These are phyloP conservation scores for Gorsachius magnificus DNA, from an alignment of 2,797 vertebrate genomes.

Conservation along the genomic window DNA sequence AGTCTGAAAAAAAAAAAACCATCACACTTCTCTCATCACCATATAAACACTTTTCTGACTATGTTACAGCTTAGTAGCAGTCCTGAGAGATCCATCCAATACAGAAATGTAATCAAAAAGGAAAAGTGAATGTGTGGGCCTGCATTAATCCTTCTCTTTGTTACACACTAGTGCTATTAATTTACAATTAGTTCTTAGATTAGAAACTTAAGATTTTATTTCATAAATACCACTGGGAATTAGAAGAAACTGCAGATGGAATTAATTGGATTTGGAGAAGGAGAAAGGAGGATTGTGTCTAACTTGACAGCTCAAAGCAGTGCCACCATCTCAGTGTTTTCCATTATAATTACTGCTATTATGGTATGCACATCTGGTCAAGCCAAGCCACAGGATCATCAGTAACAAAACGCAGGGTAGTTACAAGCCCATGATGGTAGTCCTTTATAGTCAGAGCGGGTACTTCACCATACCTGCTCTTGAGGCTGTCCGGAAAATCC, in stretches of 20 bases:
- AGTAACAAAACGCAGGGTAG: neutral
- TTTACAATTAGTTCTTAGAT: slow-evolving; percentile 49
- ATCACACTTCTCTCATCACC: neutral
- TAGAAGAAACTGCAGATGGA: slow-evolving; percentile 29
- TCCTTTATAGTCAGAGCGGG: neutral
- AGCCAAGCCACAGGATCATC: neutral
- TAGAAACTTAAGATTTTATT: slow-evolving; percentile 46
- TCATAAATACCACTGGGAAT: slow-evolving; percentile 37
- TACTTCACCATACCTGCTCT: neutral
- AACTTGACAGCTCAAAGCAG: slow-evolving; percentile 13
- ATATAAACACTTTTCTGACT: neutral
- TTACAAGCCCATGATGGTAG: neutral
- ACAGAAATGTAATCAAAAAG: slow-evolving; percentile 36
- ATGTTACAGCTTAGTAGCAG: neutral
- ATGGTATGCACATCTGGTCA: neutral
- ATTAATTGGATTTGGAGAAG: slow-evolving; percentile 40
- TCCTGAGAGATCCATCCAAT: slow-evolving; percentile 33
- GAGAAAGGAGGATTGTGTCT: neutral
- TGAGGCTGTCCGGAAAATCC: neutral
- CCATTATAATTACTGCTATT: neutral
- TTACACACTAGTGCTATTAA: slow-evolving; percentile 15
- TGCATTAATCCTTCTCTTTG: slow-evolving; percentile 46
- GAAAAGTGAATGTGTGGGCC: slow-evolving; percentile 25
- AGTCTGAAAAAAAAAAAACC: neutral
- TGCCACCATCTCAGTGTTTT: neutral